Percentiles rank a stretch among this genome's conserved stretches.
Conservation (phyloP, 1,140 invertebrate species). For the Brachionus calyciflorus region DNA sequence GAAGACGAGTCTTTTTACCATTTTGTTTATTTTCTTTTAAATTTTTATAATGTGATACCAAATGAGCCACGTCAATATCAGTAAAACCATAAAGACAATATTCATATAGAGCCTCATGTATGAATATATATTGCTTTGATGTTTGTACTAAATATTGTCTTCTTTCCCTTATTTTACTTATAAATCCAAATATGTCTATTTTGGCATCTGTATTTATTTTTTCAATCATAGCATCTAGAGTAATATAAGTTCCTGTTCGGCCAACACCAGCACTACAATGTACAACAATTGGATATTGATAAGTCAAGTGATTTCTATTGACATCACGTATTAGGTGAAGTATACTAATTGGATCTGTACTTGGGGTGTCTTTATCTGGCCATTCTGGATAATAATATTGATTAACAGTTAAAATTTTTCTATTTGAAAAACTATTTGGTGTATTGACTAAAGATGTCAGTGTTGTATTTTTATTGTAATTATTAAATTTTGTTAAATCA, state of each 20-base stretch:
- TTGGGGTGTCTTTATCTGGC: slow-evolving; percentile 76
- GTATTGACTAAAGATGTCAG: neutral
- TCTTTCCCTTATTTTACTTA: slow-evolving; percentile 92
- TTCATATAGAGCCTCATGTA: slow-evolving; percentile 24
- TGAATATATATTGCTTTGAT: slow-evolving; percentile 64
- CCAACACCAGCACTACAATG: slow-evolving; percentile 75
- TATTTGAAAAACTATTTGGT: slow-evolving; percentile 51
- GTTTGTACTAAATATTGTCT: slow-evolving; percentile 98
- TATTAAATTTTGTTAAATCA: slow-evolving; percentile 18
- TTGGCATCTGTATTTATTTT: slow-evolving; percentile 97
- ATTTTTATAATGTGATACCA: neutral
- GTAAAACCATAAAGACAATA: slow-evolving; percentile 45
- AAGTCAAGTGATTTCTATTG: neutral
- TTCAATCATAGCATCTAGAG: slow-evolving; percentile 91
- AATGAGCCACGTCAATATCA: neutral
- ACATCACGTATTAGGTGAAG: slow-evolving; percentile 44
- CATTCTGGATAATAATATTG: slow-evolving; percentile 92
- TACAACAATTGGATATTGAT: slow-evolving; percentile 82
- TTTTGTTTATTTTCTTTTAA: neutral
- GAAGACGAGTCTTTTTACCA: neutral
- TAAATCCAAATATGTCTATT: slow-evolving; percentile 97
- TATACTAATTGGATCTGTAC: slow-evolving; percentile 29
- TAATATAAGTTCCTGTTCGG: slow-evolving; percentile 95
- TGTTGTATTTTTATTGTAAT: neutral
- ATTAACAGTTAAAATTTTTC: slow-evolving; percentile 70